Evolutionary conservation across 2,888 invertebrate genomes (phyloP), one percentile per base, ranked within the genome.

Genomic region (Drosophila lutescens): DNA sequence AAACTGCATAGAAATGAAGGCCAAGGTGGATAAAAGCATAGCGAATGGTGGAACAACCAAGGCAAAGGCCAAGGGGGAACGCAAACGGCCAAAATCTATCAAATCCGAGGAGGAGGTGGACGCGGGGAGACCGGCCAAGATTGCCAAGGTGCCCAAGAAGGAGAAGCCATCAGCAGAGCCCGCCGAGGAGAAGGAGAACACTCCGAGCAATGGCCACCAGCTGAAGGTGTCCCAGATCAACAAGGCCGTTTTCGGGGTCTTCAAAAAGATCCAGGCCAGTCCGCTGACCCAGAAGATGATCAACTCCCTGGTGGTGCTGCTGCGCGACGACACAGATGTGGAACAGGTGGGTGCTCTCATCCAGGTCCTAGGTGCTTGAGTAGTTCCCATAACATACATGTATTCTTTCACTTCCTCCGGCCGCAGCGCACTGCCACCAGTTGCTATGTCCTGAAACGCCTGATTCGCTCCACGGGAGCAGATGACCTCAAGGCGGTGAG

Each of bases 401-500:
- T 23, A 23, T 30, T 7, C 17, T 4, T 20, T 6, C 1, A 10
- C 17, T 23, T 44, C 10, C 0, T 6, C 6, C 4, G 6, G 1
- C 5, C 4, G 7, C 59, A 87, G 85, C 79, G 56, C 4, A 47
- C 38, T 1, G 85, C 79, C 5, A 82, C 82, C 8, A 67, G 66
- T 12, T 58, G 62, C 1, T 83, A 83, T 47, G 60, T 70, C 0
- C 17, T 87, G 0, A 87, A 75, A 20, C 82, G 82, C 9, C 40
- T 83, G 17, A 47, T 83, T 0, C 88, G 82, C 34, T 71, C 73
- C 58, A 85, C 88, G 13, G 82, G 88, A 9, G 79, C 86, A 15
- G 77, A 83, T 57, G 68, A 83, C 44, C 49, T 43, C 15, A 7
- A 65, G 0, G 41, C 69, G 0, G 82, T 82, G 8, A 62, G 57